phyloP scores from a whole-genome alignment of 2,113 vertebrate genomes.

The Scytalopus superciliaris region DNA sequence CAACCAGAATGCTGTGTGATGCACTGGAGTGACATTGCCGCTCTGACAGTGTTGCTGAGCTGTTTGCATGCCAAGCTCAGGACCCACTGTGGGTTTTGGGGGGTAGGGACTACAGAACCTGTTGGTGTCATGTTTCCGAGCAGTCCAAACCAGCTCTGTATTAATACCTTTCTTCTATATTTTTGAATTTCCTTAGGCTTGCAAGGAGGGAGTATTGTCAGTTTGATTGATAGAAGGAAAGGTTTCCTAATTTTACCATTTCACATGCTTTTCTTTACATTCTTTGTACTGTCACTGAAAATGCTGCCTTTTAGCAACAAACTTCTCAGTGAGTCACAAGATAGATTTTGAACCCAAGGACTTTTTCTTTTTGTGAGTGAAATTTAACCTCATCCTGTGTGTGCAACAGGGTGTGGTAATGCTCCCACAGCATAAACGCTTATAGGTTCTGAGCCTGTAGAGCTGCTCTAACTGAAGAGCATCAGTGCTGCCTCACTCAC shows the following conservation, averaged over 20 bases:
- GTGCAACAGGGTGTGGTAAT: background rate
- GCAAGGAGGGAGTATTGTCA: background rate
- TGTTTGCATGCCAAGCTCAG: background rate
- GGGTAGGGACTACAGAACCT: background rate
- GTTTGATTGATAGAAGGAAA: background rate
- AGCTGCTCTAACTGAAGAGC: background rate
- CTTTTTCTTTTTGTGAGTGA: background rate
- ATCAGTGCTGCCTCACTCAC: background rate
- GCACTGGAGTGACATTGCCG: background rate
- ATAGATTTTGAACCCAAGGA: background rate
- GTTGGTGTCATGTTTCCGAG: background rate
- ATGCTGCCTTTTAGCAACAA: background rate
- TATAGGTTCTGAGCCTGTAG: background rate
- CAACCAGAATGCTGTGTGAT: background rate
- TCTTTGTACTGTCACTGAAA: background rate
- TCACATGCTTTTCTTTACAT: background rate
- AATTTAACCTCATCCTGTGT: background rate
- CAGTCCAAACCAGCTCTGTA: background rate
- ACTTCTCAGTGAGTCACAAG: background rate
- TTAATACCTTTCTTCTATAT: background rate
- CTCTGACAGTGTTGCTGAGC: background rate
- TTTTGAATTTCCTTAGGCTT: background rate
- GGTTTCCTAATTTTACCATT: background rate
- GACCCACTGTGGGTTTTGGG: background rate
- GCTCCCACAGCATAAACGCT: background rate